phyloP scores from a whole-genome alignment of 2,797 vertebrate genomes.

The Chelonia mydas region DNA sequence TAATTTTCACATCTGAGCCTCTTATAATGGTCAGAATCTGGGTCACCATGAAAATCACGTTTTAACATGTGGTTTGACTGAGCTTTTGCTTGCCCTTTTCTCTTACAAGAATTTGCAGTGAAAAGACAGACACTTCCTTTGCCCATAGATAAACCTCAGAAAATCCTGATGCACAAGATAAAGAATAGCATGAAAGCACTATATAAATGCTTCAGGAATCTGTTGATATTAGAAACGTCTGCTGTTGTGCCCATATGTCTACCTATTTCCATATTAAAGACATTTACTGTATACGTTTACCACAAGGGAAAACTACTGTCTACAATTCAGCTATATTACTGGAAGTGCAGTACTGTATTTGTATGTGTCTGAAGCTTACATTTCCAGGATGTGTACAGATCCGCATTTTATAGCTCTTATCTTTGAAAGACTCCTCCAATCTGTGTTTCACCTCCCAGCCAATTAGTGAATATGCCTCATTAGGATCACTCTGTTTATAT shows the following conservation, averaged over 20 bases:
- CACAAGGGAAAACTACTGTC: slow-evolving; percentile 68
- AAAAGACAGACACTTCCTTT: accelerated
- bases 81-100: accelerated
- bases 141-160: not conserved
- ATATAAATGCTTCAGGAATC: slow-evolving; percentile 34
- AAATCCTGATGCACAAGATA: not conserved
- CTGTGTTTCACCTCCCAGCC: not conserved
- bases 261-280: slow-evolving; percentile 66
- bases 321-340: slow-evolving; percentile 64
- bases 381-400: slow-evolving; percentile 66
- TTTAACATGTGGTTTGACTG: not conserved
- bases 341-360: slow-evolving; percentile 59
- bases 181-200: not conserved
- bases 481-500: not conserved
- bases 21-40: not conserved
- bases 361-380: slow-evolving; percentile 25
- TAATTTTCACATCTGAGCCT: not conserved
- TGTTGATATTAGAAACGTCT: slow-evolving; percentile 25
- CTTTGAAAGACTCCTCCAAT: slow-evolving; percentile 12
- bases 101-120: not conserved
- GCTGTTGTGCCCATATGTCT: slow-evolving; percentile 27
- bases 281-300: slow-evolving; percentile 64
- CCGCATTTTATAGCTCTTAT: slow-evolving; percentile 33
- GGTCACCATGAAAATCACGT: not conserved
- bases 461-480: slow-evolving; percentile 35